Conservation (phyloP, 2,888 invertebrate species). For the Tipula confusa region DNA sequence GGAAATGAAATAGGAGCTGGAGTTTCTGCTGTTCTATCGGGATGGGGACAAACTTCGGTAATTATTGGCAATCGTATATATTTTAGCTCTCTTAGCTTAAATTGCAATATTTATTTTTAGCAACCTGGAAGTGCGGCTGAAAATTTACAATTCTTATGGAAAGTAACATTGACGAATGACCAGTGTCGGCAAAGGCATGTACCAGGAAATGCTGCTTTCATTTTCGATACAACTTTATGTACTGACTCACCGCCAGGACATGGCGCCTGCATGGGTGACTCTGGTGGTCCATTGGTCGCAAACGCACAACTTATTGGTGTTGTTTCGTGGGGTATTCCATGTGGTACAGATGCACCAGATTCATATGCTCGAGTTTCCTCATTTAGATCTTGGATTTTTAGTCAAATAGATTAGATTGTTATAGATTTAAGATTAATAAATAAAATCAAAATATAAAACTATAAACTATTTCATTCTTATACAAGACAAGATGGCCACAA, state of each 20-base stretch:
- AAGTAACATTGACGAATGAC: slow-evolving; percentile 32
- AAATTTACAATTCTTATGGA: slow-evolving; percentile 20
- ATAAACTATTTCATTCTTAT: too few relatives aligned
- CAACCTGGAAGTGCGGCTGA: slow-evolving; percentile 31
- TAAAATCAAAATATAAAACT: too few relatives aligned
- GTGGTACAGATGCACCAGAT: slow-evolving; percentile 46
- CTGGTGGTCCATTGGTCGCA: slow-evolving; percentile 46
- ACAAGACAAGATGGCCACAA: too few relatives aligned
- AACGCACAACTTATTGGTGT: slow-evolving; percentile 45
- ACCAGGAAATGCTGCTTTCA: slow-evolving; percentile 45
- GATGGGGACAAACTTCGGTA: slow-evolving; percentile 35
- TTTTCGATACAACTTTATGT: slow-evolving; percentile 37
- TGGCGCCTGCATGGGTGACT: slow-evolving; percentile 45
- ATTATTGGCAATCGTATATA: too few relatives aligned
- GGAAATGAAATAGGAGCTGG: background rate
- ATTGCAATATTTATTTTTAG: too few relatives aligned
- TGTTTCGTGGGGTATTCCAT: slow-evolving; percentile 47
- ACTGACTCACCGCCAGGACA: slow-evolving; percentile 33
- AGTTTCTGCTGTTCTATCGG: slow-evolving; percentile 28
- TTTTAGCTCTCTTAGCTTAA: too few relatives aligned
- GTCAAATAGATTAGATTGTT: too few relatives aligned
- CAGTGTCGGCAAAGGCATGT: slow-evolving; percentile 31
- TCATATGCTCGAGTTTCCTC: slow-evolving; percentile 47
- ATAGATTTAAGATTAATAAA: too few relatives aligned
- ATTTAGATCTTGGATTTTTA: slow-evolving; percentile 45